These are phyloP conservation scores for Caretta caretta DNA, from an alignment of 2,113 vertebrate genomes.

Conservation along the genomic window DNA sequence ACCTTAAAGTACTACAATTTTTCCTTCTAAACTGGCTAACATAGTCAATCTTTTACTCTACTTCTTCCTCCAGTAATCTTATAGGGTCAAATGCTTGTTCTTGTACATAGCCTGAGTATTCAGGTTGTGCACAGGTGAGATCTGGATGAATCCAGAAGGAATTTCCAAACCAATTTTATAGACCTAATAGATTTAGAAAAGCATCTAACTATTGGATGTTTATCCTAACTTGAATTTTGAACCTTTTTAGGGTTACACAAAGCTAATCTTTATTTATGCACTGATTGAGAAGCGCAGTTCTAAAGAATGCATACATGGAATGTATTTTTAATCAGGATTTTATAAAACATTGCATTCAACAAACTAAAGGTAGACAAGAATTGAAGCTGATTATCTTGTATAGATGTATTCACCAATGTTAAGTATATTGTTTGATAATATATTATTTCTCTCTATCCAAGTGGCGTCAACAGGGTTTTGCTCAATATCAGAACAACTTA, in stretches of 20 bases:
- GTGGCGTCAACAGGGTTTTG: background rate
- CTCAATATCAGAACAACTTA: background rate
- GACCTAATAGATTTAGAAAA: background rate
- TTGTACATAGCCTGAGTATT: background rate
- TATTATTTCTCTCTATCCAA: background rate
- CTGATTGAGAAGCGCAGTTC: background rate
- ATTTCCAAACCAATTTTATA: background rate
- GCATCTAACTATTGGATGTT: background rate
- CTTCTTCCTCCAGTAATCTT: background rate
- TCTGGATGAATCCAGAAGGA: background rate
- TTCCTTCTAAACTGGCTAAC: background rate
- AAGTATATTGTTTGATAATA: background rate
- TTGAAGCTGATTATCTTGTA: background rate
- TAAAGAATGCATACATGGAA: background rate
- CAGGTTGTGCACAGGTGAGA: background rate
- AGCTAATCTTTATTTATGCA: background rate
- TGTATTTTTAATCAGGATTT: background rate
- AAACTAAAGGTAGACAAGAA: background rate
- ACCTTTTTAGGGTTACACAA: background rate
- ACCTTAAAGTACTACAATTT: background rate
- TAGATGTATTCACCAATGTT: background rate
- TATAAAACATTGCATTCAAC: background rate
- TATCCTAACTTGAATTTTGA: background rate
- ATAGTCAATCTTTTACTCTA: background rate
- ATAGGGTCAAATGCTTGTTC: rapidly evolving